Evolutionary conservation across 2,113 vertebrate species (phyloP).

Genomic region (Leptobrachium leishanense): DNA sequence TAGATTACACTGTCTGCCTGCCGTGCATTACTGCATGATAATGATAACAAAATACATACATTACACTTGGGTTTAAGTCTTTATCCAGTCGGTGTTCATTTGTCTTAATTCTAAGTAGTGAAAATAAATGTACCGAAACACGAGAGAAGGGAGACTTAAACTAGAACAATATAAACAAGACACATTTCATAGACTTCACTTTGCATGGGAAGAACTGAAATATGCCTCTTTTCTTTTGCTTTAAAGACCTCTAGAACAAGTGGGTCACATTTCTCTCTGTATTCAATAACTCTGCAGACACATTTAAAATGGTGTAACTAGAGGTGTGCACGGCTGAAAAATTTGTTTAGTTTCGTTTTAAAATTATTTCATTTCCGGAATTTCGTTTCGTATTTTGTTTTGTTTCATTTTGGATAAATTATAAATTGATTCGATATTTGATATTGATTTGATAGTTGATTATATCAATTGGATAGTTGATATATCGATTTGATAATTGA

Average conservation of each 20-base stretch:
- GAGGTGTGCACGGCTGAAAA: too few species aligned
- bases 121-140: constrained; percentile 1
- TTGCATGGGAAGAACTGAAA: neutral
- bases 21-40: constrained; percentile 33
- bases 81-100: constrained; percentile 19
- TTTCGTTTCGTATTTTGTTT: too few species aligned
- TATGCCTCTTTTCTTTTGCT: neutral
- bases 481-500: too few species aligned
- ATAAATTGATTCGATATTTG: too few species aligned
- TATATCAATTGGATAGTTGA: too few species aligned
- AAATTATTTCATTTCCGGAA: too few species aligned
- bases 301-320: too few species aligned
- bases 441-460: too few species aligned
- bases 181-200: neutral
- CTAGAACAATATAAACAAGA: neutral
- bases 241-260: neutral
- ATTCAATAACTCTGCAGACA: too few species aligned
- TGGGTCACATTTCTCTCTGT: neutral
- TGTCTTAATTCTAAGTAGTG: constrained; percentile 25
- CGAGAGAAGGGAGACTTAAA: constrained; percentile 11
- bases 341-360: too few species aligned
- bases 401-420: too few species aligned
- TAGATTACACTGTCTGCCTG: constrained; percentile 38
- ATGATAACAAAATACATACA: constrained; percentile 33
- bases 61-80: neutral